A percentile compares a stretch with the other conserved stretches of the same genome.
Conservation (phyloP, 1,140 invertebrate species). For the Drosophila sproati region DNA sequence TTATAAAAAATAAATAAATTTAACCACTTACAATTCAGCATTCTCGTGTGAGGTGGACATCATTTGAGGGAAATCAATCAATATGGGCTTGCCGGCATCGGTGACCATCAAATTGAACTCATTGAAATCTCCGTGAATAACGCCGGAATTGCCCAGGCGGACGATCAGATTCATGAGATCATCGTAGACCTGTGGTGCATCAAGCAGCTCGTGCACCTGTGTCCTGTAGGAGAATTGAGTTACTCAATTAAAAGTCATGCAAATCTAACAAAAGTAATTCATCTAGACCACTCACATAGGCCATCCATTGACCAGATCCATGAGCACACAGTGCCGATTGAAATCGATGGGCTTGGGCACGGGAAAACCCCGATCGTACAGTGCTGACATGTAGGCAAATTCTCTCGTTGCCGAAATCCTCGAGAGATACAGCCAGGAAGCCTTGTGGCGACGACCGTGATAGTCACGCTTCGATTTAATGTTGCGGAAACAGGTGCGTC, state of each 20-base stretch:
- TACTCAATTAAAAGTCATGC: too few relatives aligned
- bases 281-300: conserved; percentile 87
- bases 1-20: not conserved
- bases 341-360: conserved; percentile 98
- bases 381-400: conserved; percentile 98
- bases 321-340: conserved; percentile 98
- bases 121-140: conserved; percentile 99
- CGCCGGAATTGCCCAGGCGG: conserved; percentile 95
- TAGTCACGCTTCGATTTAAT: conserved; percentile 99
- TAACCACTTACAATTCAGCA: conserved; percentile 91
- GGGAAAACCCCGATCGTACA: conserved; percentile 95
- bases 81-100: conserved; percentile 91
- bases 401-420: conserved; percentile 98
- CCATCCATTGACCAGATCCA: conserved; percentile 94
- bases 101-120: conserved; percentile 99
- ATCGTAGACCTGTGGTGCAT: conserved; percentile 94
- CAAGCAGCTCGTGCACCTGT: conserved; percentile 91
- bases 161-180: conserved; percentile 98
- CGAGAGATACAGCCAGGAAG: conserved; percentile 99
- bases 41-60: conserved; percentile 96
- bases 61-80: conserved; percentile 99
- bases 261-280: not conserved
- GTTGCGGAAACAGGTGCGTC: conserved; percentile 98
- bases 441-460: conserved; percentile 94
- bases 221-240: conserved; percentile 86